Conservation (phyloP, 2,888 invertebrate species). For the Eupithecia abbreviata region DNA sequence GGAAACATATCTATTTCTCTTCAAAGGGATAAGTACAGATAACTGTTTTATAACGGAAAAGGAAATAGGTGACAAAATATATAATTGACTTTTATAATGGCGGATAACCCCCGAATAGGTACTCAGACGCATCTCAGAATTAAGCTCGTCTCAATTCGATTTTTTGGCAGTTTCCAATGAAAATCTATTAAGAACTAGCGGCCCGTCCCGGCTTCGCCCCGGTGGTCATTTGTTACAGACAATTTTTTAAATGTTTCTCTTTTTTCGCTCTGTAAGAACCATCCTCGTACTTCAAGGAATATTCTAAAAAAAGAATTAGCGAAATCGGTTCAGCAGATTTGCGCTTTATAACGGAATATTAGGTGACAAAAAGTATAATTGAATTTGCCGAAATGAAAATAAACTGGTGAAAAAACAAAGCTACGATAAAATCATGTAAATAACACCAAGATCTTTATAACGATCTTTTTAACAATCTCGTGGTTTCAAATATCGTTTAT, state of each 20-base stretch:
- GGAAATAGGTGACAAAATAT: not conserved
- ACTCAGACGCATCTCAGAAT: no score
- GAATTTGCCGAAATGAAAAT: not conserved
- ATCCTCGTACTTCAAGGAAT: no score
- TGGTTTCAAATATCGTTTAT: constrained; percentile 7
- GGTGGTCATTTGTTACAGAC: no score
- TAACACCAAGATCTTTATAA: not conserved
- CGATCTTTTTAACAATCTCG: not conserved
- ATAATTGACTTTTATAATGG: not conserved
- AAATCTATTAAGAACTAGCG: no score
- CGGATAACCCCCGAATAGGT: no score
- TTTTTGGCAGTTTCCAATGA: no score
- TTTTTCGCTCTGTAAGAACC: no score
- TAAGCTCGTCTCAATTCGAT: no score
- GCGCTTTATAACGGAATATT: not conserved
- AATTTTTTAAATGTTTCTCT: no score
- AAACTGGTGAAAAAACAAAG: not conserved
- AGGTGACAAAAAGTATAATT: not conserved
- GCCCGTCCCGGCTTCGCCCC: no score
- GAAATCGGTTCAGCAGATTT: no score
- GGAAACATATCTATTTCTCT: constrained; percentile 23
- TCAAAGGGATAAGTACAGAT: not conserved
- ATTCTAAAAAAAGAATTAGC: no score
- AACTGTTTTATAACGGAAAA: not conserved
- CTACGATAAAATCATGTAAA: not conserved